Conservation (phyloP, 2,113 vertebrate species). For the Agapornis roseicollis region DNA sequence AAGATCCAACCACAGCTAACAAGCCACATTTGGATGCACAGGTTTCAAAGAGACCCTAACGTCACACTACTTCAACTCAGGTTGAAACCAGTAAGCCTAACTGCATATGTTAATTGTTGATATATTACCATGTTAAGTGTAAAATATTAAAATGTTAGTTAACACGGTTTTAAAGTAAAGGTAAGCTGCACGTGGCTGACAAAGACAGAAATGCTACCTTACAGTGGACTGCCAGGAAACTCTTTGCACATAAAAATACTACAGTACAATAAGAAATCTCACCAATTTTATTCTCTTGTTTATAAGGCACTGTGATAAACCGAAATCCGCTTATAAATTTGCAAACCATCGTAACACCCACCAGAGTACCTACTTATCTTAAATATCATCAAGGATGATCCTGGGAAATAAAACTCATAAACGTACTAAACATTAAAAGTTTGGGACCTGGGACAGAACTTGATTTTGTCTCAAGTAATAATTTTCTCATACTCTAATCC, state of each 20-base stretch:
- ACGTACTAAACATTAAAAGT: not conserved
- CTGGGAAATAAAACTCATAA: not conserved
- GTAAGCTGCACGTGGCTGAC: not conserved
- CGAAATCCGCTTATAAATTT: not conserved
- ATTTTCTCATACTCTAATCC: not conserved
- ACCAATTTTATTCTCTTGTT: not conserved
- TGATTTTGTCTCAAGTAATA: not conserved
- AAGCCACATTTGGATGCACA: rapidly evolving
- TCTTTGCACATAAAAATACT: not conserved
- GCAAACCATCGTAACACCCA: not conserved
- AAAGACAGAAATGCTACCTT: not conserved
- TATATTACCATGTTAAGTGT: not conserved
- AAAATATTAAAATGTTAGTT: not conserved
- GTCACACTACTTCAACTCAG: not conserved
- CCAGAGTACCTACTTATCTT: not conserved
- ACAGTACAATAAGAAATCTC: not conserved
- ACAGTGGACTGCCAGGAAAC: not conserved
- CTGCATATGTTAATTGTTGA: not conserved
- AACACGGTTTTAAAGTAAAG: not conserved
- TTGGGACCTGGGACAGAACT: not conserved
- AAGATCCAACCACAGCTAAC: not conserved
- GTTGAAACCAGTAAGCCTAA: not conserved
- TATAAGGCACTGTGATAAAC: not conserved
- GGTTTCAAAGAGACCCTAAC: not conserved
- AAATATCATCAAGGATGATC: not conserved